A percentile compares a stretch with the other conserved stretches of the same genome.
phyloP scores from a whole-genome alignment of 2,113 vertebrate species.

The Chloebia gouldiae region DNA sequence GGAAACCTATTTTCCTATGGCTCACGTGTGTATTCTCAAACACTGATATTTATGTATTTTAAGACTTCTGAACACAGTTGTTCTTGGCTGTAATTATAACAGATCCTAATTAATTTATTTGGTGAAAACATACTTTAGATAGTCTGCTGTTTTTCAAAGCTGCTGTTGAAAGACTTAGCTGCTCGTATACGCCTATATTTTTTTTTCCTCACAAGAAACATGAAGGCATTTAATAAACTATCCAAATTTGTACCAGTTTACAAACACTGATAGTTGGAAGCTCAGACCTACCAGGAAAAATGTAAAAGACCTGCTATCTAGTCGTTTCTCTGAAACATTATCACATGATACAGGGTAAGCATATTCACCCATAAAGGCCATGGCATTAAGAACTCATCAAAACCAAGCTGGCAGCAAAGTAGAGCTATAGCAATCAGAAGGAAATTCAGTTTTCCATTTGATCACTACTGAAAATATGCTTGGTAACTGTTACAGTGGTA shows the following conservation, averaged over 20 bases:
- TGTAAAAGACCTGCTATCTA: background rate
- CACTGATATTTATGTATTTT: background rate
- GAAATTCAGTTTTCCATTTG: conserved; percentile 1
- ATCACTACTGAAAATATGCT: background rate
- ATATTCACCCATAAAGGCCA: background rate
- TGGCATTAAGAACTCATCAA: background rate
- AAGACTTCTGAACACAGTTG: background rate
- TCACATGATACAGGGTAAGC: background rate
- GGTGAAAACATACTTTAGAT: background rate
- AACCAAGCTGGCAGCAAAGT: background rate
- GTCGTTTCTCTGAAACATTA: background rate
- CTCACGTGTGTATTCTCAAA: background rate
- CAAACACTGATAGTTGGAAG: background rate
- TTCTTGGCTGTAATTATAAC: background rate
- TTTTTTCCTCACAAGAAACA: background rate
- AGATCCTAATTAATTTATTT: background rate
- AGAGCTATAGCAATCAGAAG: background rate
- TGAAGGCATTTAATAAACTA: background rate
- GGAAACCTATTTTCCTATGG: background rate
- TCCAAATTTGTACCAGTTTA: background rate
- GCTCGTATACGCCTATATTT: background rate
- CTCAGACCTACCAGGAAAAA: background rate
- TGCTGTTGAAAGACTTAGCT: background rate
- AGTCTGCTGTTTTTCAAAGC: background rate
- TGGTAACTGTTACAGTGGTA: background rate